Evolutionary conservation across 2,797 vertebrate species (phyloP), one percentile per base, ranked within the genome.

Genomic region (Paedocypris micromegethes): DNA sequence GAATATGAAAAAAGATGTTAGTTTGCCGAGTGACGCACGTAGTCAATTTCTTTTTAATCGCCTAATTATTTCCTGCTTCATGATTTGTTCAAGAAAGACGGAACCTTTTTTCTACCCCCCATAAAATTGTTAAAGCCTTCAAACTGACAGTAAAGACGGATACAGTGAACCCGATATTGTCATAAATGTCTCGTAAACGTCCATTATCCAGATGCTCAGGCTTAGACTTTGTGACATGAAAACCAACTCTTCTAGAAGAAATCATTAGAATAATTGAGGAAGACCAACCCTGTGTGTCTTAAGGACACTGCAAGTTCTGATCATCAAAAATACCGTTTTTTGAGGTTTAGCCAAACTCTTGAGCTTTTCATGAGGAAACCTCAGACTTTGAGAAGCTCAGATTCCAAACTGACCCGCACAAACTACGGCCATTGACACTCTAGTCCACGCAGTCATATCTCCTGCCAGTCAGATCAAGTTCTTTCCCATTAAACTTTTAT

Each of bases 401-500:
- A 43, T n/a, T 39, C 3, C 59, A n/a, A 4, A 9, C 39, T 48
- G 48, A 62, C 44, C 52, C 38, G 46, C 42, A 66, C 59, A 54
- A 46, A 54, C 51, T 51, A 50, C 54, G 45, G 66, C 56, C 46
- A 48, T 9, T 52, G 52, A 63, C 48, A 9, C 52, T 60, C 77
- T 73, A 75, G 68, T 66, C 69, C 69, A 69, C 60, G 61, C 66
- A 74, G 59, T 79, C 69, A 83, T 73, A 78, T 78, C 72, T 41
- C 51, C 67, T 61, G 64, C 53, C 58, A 68, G 62, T 58, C 65
- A 46, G 83, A 79, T 89, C 80, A 54, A 67, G 79, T 86, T 87
- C 75, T 73, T 64, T 52, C 6, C 42, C 86, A 88, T 88, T 86
- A 89, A 88, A 86, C 81, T 88, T 90, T 88, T 66, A 89, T 82